Evolutionary conservation across 1,140 invertebrate species (phyloP), one percentile per base, ranked within the genome.

Genomic region (Ganaspis sp.): DNA sequence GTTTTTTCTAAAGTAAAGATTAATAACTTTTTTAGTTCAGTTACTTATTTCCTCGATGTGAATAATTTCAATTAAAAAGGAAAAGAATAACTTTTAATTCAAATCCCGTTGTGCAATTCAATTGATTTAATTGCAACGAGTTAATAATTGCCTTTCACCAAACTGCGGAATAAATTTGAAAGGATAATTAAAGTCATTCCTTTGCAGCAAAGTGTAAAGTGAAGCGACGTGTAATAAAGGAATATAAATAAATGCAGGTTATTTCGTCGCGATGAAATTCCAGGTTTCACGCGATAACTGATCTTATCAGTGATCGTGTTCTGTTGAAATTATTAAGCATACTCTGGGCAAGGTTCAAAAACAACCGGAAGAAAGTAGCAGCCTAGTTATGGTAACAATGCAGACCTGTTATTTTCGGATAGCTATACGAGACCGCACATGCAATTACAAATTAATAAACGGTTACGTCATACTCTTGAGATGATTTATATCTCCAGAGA

Each of bases 381-480:
- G 58, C 58, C 83, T 77, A 77, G 83, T 83, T 81, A 38, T 77
- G 37, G 78, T 77, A 82, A 81, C 78, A 76, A 83, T 71, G 81
- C 80, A 85, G 80, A 73, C 78, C 83, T 73, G 82, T 83, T 82
- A 85, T 85, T 85, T 85, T 82, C 82, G 73, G 69, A 81, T 82
- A 82, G 73, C 80, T 80, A 82, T 77, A 79, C 76, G 76, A 40
- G 71, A 84, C 71, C 54, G 53, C 42, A 78, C 71, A 81, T 64
- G 79, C 82, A 86, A 86, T 86, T 85, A 84, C 82, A 86, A 86
- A 86, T 85, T 86, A 86, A 86, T 86, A 85, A 86, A 86, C 77
- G 83, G 84, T 85, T 83, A 58, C 74, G 72, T 23, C 69, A 54
- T 70, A 74, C 75, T 72, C 75, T 76, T 80, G 74, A 72, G 42